Evolutionary conservation across 2,797 vertebrate species (phyloP), one percentile per base, ranked within the genome.

Genomic region (Tokudaia tokunoshimensis): DNA sequence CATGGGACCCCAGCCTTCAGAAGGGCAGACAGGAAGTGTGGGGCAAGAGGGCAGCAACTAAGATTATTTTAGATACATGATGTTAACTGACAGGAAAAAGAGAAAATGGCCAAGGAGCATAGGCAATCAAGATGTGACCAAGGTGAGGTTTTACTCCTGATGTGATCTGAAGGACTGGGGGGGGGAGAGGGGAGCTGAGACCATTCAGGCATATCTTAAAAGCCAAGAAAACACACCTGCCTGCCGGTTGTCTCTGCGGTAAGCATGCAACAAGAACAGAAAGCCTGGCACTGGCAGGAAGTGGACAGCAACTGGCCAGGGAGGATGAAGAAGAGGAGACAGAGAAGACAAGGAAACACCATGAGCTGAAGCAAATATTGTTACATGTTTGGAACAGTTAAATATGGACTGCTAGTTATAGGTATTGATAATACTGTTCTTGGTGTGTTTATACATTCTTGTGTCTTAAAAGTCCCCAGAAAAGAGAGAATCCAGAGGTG

Each of bases 401-500:
- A 74, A 82, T 94, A 37, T 72, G 34, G 10, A 19, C 83, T 9
- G 4, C 76, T 90, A 50, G 34, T 76, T 57, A 70, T 74, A 15
- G 2, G 6, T 75, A 67, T 89, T 74, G 26, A 78, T 72, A 78
- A 26, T 17, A 67, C 82, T 89, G 31, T 52, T 85, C 70, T 86
- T 63, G 87, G 37, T 74, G 29, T 75, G 47, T 83, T 94, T 80
- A 6, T 44, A 92, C 81, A 74, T 72, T 78, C 80, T 92, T 94
- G 13, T 91, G n/a, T 95, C 19, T 94, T 86, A 41, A 79, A 97
- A 75, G 37, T 89, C 75, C 83, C 87, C 74, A 10, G 57, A 10
- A 88, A 70, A 80, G 34, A 85, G 11, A 81, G 17, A 63, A 13
- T 1, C 44, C 57, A 31, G 72, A 88, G 19, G 41, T 59, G 34